Evolutionary conservation across 1,140 invertebrate species (phyloP).

Genomic region (Leptinotarsa defecta): DNA sequence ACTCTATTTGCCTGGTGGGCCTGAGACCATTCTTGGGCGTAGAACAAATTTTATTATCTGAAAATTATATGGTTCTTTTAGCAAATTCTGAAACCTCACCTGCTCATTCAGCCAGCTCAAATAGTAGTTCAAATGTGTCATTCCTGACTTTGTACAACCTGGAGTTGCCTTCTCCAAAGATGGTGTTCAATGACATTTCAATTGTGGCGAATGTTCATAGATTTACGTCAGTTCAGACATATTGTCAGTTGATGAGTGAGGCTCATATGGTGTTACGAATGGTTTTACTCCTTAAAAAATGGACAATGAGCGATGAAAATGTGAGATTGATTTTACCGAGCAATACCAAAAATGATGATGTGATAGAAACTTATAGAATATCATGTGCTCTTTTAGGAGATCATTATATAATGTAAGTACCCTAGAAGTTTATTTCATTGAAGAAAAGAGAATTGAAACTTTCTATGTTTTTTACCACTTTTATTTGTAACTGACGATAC

Average conservation of each 20-base stretch:
- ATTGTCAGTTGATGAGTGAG: slow-evolving; percentile 69
- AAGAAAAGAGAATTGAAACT: no score
- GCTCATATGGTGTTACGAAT: slow-evolving; percentile 67
- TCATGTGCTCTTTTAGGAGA: slow-evolving; percentile 69
- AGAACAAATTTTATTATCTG: slow-evolving; percentile 66
- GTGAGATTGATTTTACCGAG: slow-evolving; percentile 46
- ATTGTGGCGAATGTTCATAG: slow-evolving; percentile 68
- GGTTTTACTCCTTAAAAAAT: slow-evolving; percentile 55
- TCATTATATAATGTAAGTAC: slow-evolving; percentile 65
- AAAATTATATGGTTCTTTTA: slow-evolving; percentile 68
- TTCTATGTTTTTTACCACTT: no score
- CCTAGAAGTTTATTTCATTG: neutral
- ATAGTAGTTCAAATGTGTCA: slow-evolving; percentile 52
- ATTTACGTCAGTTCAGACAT: slow-evolving; percentile 64
- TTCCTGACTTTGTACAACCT: slow-evolving; percentile 71
- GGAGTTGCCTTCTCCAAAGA: slow-evolving; percentile 63
- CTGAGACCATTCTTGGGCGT: slow-evolving; percentile 75
- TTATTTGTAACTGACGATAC: no score
- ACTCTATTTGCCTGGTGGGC: slow-evolving; percentile 74
- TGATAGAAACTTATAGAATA: slow-evolving; percentile 62
- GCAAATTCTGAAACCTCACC: slow-evolving; percentile 64
- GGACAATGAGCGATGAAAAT: slow-evolving; percentile 44
- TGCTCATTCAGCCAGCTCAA: slow-evolving; percentile 54
- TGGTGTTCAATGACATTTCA: slow-evolving; percentile 69
- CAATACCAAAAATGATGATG: slow-evolving; percentile 52